These are phyloP conservation scores for Subacronicta megacephala DNA, from an alignment of 2,888 invertebrate genomes.

Conservation along the genomic window DNA sequence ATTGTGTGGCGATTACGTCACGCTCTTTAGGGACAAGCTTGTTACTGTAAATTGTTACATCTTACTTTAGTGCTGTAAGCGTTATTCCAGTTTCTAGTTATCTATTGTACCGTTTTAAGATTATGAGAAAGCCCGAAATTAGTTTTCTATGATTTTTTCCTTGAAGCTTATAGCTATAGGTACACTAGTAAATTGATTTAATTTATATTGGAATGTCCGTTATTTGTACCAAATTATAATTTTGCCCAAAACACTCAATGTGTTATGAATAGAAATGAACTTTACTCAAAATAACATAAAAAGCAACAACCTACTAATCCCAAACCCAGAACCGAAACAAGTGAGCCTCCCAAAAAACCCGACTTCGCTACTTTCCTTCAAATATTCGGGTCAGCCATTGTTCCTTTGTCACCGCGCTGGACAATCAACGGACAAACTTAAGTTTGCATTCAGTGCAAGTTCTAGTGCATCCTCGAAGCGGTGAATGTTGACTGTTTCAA, in stretches of 20 bases:
- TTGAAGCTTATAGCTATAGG: too few relatives aligned
- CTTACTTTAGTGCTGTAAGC: conserved; percentile 59
- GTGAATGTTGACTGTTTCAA: conserved; percentile 36
- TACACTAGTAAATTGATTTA: too few relatives aligned
- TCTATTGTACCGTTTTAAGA: conserved; percentile 37
- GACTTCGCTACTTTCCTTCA: conserved; percentile 75
- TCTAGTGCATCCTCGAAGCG: conserved; percentile 54
- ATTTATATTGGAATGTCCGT: too few relatives aligned
- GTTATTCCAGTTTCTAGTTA: conserved; percentile 61
- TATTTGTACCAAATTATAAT: too few relatives aligned
- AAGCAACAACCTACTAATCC: conserved; percentile 17
- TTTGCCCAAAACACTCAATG: too few relatives aligned
- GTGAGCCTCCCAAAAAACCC: conserved; percentile 69
- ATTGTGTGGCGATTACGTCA: conserved; percentile 61
- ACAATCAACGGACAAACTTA: conserved; percentile 73
- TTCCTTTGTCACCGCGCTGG: conserved; percentile 81
- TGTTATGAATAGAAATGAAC: neutral
- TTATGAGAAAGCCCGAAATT: conserved; percentile 11
- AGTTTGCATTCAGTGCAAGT: conserved; percentile 64
- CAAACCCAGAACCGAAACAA: conserved; percentile 44
- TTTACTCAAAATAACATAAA: neutral
- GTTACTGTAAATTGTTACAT: conserved; percentile 64
- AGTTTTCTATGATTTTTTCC: conserved; percentile 9
- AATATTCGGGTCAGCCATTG: conserved; percentile 84
- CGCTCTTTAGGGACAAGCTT: conserved; percentile 57